phyloP scores from a whole-genome alignment of 1,140 invertebrate genomes.

The Pseudomyrmex flavicornis region DNA sequence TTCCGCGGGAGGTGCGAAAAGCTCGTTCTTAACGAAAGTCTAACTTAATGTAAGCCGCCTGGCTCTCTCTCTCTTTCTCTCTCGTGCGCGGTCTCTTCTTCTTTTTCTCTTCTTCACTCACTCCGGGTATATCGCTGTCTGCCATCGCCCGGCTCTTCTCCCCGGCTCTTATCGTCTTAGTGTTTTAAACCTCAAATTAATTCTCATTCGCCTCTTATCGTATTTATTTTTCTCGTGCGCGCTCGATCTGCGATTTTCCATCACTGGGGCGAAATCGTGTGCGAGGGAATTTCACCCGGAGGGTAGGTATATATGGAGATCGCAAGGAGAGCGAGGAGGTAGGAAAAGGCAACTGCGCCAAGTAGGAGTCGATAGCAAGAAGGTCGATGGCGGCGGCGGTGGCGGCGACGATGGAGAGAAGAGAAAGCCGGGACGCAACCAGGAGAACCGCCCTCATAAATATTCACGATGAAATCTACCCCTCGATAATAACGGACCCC shows the following conservation, averaged over 20 bases:
- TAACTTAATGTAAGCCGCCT: constrained; percentile 53
- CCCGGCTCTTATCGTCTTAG: constrained; percentile 63
- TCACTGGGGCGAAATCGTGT: constrained; percentile 9
- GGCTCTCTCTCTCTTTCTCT: constrained; percentile 17
- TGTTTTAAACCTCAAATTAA: constrained; percentile 73
- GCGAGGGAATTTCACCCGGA: constrained; percentile 35
- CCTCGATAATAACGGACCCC: constrained; percentile 83
- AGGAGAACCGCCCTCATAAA: constrained; percentile 79
- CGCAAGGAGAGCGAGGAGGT: constrained; percentile 9
- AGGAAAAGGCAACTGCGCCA: constrained; percentile 48
- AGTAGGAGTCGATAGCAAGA: constrained; percentile 69
- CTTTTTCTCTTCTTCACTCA: too few species aligned
- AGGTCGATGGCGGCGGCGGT: constrained; percentile 42
- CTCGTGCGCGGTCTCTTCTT: neutral
- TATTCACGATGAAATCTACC: constrained; percentile 85
- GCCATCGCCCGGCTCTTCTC: neutral
- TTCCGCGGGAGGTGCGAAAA: constrained; percentile 59
- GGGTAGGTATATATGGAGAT: constrained; percentile 42
- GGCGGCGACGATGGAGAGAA: constrained; percentile 44
- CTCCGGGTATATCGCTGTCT: neutral
- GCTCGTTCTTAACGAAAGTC: constrained; percentile 50
- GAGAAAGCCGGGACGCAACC: constrained; percentile 61
- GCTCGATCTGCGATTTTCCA: constrained; percentile 32
- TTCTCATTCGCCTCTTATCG: constrained; percentile 70
- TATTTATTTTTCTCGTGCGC: constrained; percentile 71